Evolutionary conservation across 2,888 invertebrate genomes (phyloP).

Genomic region (Phyto melanocephala): DNA sequence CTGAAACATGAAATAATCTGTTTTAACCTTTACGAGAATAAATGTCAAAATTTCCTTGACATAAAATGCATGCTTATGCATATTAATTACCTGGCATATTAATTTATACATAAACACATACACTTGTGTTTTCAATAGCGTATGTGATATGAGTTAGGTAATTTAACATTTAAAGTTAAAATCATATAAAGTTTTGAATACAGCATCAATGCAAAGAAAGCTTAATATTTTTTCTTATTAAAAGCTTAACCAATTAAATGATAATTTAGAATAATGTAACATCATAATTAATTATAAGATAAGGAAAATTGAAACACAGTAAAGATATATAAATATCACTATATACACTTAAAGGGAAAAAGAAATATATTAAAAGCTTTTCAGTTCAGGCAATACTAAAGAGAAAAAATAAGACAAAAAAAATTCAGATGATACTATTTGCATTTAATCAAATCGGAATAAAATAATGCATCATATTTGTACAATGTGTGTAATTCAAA

Average conservation of each 20-base stretch:
- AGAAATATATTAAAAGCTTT: conserved; percentile 38
- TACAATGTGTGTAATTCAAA: background rate
- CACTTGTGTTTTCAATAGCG: background rate
- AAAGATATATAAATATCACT: background rate
- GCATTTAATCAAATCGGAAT: conserved; percentile 25
- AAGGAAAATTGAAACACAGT: background rate
- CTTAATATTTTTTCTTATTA: conserved; percentile 30
- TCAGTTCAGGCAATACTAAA: background rate
- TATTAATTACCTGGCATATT: background rate
- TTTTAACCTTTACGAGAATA: background rate
- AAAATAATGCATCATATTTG: conserved; percentile 27
- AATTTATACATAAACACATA: background rate
- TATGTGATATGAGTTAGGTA: too few relatives aligned
- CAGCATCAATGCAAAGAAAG: background rate
- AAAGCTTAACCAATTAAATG: conserved; percentile 55
- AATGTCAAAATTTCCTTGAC: conserved; percentile 28
- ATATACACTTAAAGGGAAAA: background rate
- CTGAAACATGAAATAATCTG: background rate
- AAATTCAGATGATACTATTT: background rate
- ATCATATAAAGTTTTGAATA: too few relatives aligned
- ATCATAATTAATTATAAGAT: conserved; percentile 52
- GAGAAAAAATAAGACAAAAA: background rate
- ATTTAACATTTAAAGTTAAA: too few relatives aligned
- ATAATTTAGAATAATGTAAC: conserved; percentile 45
- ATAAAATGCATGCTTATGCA: conserved; percentile 20